Evolutionary conservation across 1,140 invertebrate species (phyloP).

Genomic region (Zophobas atratus): DNA sequence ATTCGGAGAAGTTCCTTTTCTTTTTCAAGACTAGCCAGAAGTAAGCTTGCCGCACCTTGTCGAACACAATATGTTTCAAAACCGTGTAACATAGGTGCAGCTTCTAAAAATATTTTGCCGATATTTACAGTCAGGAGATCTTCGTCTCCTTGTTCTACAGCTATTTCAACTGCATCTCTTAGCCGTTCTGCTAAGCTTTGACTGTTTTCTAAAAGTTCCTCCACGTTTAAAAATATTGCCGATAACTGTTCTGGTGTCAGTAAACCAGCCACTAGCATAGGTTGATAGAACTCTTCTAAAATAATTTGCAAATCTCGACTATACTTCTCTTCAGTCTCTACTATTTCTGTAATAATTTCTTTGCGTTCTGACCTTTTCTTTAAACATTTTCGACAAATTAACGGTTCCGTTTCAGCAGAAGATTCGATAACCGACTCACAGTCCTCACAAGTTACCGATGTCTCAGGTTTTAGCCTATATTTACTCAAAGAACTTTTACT

Average conservation of each 20-base stretch:
- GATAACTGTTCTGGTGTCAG: conserved; percentile 86
- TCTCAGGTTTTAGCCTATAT: conserved; percentile 72
- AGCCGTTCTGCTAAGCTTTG: conserved; percentile 88
- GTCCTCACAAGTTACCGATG: conserved; percentile 80
- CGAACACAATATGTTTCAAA: conserved; percentile 96
- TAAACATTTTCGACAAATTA: conserved; percentile 90
- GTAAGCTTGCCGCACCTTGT: conserved; percentile 89
- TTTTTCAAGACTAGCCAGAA: conserved; percentile 93
- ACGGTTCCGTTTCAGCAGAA: conserved; percentile 77
- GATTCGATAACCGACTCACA: conserved; percentile 82
- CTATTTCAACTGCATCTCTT: conserved; percentile 89
- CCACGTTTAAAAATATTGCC: conserved; percentile 94
- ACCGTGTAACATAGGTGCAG: conserved; percentile 92
- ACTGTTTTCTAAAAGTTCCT: conserved; percentile 93
- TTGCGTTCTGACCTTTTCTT: conserved; percentile 91
- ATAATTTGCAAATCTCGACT: conserved; percentile 93
- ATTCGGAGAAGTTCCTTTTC: conserved; percentile 95
- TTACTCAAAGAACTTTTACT: conserved; percentile 87
- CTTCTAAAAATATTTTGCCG: conserved; percentile 91
- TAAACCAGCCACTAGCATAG: conserved; percentile 91
- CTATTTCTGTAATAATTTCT: conserved; percentile 96
- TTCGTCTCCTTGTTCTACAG: conserved; percentile 81
- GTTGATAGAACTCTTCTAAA: conserved; percentile 94
- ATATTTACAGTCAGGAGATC: conserved; percentile 92
- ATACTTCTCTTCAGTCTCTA: conserved; percentile 97